Conservation (phyloP, 2,888 invertebrate species). For the Tipula lateralis region DNA sequence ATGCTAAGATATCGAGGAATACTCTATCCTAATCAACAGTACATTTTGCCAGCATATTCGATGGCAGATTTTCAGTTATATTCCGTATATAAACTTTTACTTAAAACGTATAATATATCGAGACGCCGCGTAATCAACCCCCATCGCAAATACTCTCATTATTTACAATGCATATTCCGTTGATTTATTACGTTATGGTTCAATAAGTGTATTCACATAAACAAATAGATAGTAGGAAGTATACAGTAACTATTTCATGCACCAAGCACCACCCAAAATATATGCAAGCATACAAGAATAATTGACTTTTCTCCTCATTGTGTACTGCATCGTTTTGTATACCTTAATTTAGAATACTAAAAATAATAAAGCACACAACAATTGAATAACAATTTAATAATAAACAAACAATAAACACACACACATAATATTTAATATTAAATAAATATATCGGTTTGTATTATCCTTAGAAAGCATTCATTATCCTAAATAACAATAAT, state of each 20-base stretch:
- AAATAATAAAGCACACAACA: background rate
- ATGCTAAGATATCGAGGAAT: no score
- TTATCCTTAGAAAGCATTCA: background rate
- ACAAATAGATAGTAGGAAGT: background rate
- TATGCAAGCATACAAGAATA: background rate
- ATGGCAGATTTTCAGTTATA: no score
- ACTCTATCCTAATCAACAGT: no score
- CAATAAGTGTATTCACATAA: background rate
- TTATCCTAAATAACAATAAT: constrained; percentile 7
- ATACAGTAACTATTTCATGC: background rate
- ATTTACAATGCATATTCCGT: background rate
- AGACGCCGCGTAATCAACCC: no score
- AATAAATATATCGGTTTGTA: background rate
- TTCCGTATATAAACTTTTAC: no score
- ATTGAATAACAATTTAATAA: background rate
- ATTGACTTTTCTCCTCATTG: background rate
- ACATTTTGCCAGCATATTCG: no score
- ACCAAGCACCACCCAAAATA: background rate
- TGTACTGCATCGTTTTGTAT: background rate
- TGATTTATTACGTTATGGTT: background rate
- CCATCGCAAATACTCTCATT: background rate
- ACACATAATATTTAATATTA: background rate
- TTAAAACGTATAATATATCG: no score
- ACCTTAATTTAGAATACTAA: background rate
- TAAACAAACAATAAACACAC: background rate